Evolutionary conservation across 2,113 vertebrate species (phyloP), one percentile per base, ranked within the genome.

Genomic region (Galbula dea): DNA sequence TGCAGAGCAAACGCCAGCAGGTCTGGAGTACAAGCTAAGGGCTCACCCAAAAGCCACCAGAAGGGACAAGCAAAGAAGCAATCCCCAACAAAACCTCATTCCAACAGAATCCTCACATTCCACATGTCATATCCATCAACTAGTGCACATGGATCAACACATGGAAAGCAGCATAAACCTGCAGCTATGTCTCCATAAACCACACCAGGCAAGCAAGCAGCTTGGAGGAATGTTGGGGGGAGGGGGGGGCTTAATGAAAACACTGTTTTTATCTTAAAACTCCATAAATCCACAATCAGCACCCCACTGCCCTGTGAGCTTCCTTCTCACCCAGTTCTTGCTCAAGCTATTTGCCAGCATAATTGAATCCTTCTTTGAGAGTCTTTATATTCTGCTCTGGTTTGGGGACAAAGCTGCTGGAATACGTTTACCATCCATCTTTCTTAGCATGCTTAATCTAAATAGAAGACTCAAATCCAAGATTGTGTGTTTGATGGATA

Each of bases 391-490:
- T 98, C 98, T 97, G 87, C 97, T 98, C 98, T 97, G 97, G 96
- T 98, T 98, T 97, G 97, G 98, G 97, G 97, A 98, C 98, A 97
- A 97, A 77, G 97, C 98, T 97, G 97, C 97, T 95, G 96, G 93
- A 96, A 97, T 97, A 98, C 97, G 89, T 97, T 97, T 90, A 92
- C 98, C 97, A 99, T 99, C 98, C 98, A 98, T 99, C 99, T 99
- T 98, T 98, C 98, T 98, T 98, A 98, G 98, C 98, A 92, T 94
- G 97, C 97, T 97, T 98, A 98, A 99, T 98, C 98, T 98, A 98
- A 98, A 98, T 97, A 97, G 98, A 98, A 98, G 98, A 98, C 98
- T 97, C 97, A 94, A 97, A 98, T 96, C 98, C 97, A 97, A 98
- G 98, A 97, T 97, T 96, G 96, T 96, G 97, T 86, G 41, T 95